Conservation (phyloP, 2,888 invertebrate genomes). For the Stenoptilia bipunctidactyla region DNA sequence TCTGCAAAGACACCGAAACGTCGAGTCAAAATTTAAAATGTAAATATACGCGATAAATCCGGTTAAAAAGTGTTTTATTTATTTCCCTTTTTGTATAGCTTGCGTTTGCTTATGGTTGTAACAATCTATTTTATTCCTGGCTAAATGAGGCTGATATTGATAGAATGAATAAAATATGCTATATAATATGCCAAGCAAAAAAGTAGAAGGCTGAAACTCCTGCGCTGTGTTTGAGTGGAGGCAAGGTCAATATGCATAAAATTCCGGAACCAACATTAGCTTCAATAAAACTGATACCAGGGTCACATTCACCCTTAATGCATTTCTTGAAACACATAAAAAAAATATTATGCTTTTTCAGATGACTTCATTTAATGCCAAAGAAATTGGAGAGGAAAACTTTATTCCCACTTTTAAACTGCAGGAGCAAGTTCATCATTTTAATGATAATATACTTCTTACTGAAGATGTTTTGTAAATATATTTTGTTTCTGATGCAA, state of each 20-base stretch:
- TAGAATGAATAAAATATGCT: conserved; percentile 4
- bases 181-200: conserved; percentile 5
- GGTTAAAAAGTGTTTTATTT: too few relatives aligned
- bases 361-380: conserved; percentile 19
- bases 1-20: too few relatives aligned
- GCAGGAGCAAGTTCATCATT: conserved; percentile 17
- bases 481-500: conserved; percentile 18
- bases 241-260: conserved; percentile 8
- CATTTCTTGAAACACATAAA: conserved; percentile 16
- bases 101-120: conserved; percentile 1
- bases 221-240: conserved; percentile 13
- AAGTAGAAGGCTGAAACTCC: conserved; percentile 8
- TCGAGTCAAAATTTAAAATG: too few relatives aligned
- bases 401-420: conserved; percentile 22
- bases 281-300: conserved; percentile 8
- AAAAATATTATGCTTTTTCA: conserved; percentile 14
- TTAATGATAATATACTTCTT: conserved; percentile 14
- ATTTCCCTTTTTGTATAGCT: too few relatives aligned
- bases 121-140: neutral
- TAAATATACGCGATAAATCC: too few relatives aligned
- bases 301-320: conserved; percentile 12
- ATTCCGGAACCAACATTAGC: conserved; percentile 9
- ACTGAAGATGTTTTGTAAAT: conserved; percentile 17
- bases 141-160: conserved; percentile 5
- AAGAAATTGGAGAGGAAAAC: conserved; percentile 10